Evolutionary conservation across 1,140 invertebrate species (phyloP), one percentile per base, ranked within the genome.

Genomic region (Pantala flavescens): DNA sequence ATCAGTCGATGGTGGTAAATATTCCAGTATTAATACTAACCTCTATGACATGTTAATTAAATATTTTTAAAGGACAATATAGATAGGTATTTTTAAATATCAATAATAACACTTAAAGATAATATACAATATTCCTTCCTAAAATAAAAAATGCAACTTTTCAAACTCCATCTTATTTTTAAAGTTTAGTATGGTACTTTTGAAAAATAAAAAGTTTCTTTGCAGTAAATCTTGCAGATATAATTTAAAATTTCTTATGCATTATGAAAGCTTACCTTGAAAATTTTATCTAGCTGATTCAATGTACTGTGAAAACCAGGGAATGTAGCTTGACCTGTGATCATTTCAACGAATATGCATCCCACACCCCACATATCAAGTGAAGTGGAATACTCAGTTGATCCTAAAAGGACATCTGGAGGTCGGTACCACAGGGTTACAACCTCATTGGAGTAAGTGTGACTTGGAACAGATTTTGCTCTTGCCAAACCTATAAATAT

Each of bases 351-450:
- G 84, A 98, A 98, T 83, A 98, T 98, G 84, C 96, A 98, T 24
- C 97, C 97, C 72, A 98, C 96, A 74, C 96, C 96, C 96, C 97
- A 99, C 91, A 98, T 97, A 83, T 99, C 92, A 78, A 94, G 83
- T 49, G 92, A 93, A 74, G 95, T 97, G 23, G 95, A 95, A 83
- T 99, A 99, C 81, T 98, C 92, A 7, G 96, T 98, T 76, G 94
- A 97, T 73, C 97, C 97, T 70, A 99, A 88, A 19, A 99, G 88
- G 16, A 99, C 97, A 84, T 99, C 97, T 49, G 97, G 97, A 63
- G 97, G 97, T 80, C 97, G 88, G 81, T 95, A 94, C 93, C 93
- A 94, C 70, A 94, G 83, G 63, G 96, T 98, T 75, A 98, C 96
- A 55, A 98, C 96, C 84, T 98, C 96, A 81, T 98, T 94, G 10